These are phyloP conservation scores for Busseola fusca DNA, from an alignment of 2,888 invertebrate species.

Conservation along the genomic window DNA sequence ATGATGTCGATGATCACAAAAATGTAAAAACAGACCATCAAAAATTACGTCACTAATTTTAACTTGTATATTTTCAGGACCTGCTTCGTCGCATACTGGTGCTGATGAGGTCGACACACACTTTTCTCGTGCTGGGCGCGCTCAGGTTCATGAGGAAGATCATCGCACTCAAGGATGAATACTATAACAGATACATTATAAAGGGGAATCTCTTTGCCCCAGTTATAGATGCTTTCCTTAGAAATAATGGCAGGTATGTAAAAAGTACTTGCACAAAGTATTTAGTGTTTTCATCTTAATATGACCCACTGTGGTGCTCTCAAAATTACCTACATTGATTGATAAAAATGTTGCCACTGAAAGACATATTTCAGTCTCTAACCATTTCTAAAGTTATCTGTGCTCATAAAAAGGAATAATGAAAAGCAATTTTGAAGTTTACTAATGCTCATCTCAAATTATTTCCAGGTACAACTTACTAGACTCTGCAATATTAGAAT, in stretches of 20 bases:
- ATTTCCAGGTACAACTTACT: conserved; percentile 95
- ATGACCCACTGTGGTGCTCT: not conserved
- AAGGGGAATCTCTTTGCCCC: conserved; percentile 98
- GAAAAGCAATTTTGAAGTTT: not conserved
- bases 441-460: not conserved
- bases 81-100: conserved; percentile 98
- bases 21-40: not conserved
- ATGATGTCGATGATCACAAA: not conserved
- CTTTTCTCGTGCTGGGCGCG: conserved; percentile 98
- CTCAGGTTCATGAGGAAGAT: conserved; percentile 99
- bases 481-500: conserved; percentile 99
- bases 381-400: not conserved
- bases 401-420: not conserved
- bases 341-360: not conserved
- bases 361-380: not conserved
- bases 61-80: conserved; percentile 87
- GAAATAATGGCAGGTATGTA: conserved; percentile 96
- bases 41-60: not conserved
- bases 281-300: not conserved
- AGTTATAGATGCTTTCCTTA: conserved; percentile 98
- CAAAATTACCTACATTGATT: not conserved
- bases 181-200: conserved; percentile 98
- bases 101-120: conserved; percentile 98
- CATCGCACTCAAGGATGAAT: conserved; percentile 99
- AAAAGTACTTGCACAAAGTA: not conserved